Conservation (phyloP, 1,140 invertebrate species). For the Bicyclus anynana region DNA sequence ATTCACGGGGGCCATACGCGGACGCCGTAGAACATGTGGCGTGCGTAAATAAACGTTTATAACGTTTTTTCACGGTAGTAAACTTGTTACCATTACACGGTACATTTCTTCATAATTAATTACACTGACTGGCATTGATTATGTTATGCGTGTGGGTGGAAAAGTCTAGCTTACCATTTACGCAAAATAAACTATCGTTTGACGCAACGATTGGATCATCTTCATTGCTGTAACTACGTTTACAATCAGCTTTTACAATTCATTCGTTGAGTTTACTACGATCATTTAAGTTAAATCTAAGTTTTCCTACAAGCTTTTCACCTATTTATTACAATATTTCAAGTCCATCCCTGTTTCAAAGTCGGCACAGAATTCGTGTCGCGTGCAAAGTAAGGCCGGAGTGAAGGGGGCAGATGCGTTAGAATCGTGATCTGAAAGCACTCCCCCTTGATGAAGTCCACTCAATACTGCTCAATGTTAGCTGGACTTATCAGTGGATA, state of each 20-base stretch:
- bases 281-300: too few relatives aligned
- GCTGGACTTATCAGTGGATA: not conserved
- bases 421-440: constrained; percentile 48
- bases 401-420: constrained; percentile 47
- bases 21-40: not conserved
- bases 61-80: not conserved
- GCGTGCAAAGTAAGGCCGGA: constrained; percentile 46
- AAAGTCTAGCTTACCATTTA: not conserved
- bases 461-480: constrained; percentile 22
- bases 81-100: not conserved
- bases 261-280: too few relatives aligned
- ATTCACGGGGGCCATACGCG: not conserved
- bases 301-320: not conserved
- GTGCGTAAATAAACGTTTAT: not conserved
- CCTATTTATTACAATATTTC: not conserved
- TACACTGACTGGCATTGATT: not conserved
- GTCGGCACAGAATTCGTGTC: constrained; percentile 36
- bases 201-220: not conserved
- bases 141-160: not conserved
- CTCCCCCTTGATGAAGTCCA: constrained; percentile 8
- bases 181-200: not conserved
- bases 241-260: too few relatives aligned
- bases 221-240: not conserved
- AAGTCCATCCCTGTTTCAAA: constrained; percentile 38
- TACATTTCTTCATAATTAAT: not conserved